Evolutionary conservation across 2,888 invertebrate species (phyloP).

Genomic region (Parnassius apollo): DNA sequence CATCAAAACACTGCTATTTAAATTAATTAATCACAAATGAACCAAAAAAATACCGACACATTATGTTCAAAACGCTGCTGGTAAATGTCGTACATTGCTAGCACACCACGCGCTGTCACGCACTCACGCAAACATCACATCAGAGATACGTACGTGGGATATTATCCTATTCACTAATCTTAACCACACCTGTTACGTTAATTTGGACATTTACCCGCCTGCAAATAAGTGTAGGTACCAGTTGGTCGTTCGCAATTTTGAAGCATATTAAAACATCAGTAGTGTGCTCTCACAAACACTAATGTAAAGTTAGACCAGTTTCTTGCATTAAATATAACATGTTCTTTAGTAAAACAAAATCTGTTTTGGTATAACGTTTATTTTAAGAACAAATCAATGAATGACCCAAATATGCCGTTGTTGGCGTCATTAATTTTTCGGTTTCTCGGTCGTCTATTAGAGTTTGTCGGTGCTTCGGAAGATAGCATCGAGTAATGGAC

Average conservation of each 20-base stretch:
- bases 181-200: conserved; percentile 12
- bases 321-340: neutral
- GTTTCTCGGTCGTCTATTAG: conserved; percentile 34
- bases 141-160: conserved; percentile 39
- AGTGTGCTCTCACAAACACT: neutral
- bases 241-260: too few species aligned
- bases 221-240: too few species aligned
- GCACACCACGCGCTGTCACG: conserved; percentile 48
- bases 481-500: conserved; percentile 32
- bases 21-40: conserved; percentile 63
- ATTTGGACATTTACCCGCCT: neutral
- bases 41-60: conserved; percentile 41
- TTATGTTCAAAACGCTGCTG: conserved; percentile 35
- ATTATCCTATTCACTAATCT: conserved; percentile 30
- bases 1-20: conserved; percentile 47
- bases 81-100: conserved; percentile 26
- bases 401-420: conserved; percentile 58
- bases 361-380: conserved; percentile 38
- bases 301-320: conserved; percentile 11
- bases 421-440: conserved; percentile 42
- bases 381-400: conserved; percentile 66
- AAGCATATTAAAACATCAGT: conserved; percentile 2
- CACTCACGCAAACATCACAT: conserved; percentile 43
- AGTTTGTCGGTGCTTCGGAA: conserved; percentile 29
- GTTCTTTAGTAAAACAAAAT: conserved; percentile 18